Evolutionary conservation across 2,113 vertebrate species (phyloP).

Genomic region (Oxyruncus cristatus): DNA sequence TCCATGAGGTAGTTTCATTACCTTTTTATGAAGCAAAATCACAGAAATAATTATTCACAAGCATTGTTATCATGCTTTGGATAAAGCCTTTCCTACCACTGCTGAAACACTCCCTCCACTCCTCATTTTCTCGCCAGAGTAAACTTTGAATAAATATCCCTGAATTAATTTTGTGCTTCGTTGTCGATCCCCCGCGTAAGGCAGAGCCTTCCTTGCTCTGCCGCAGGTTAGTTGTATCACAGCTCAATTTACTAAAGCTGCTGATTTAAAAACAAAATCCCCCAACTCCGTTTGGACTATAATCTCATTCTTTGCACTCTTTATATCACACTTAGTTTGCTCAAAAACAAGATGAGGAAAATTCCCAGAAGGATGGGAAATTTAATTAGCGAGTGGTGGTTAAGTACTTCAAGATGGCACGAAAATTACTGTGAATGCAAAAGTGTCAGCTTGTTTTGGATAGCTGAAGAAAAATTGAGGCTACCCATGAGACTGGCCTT

Average conservation of each 20-base stretch:
- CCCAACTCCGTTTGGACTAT: background rate
- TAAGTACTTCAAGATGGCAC: slow-evolving; percentile 39
- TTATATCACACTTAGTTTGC: slow-evolving; percentile 2
- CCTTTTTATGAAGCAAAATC: background rate
- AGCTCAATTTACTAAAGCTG: background rate
- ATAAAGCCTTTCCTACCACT: background rate
- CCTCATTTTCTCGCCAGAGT: background rate
- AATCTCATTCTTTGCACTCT: slow-evolving; percentile 8
- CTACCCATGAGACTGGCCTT: background rate
- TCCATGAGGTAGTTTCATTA: background rate
- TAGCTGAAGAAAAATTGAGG: background rate
- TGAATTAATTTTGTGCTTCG: background rate
- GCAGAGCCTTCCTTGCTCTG: background rate
- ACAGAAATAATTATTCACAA: background rate
- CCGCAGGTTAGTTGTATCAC: background rate
- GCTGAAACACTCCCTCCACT: background rate
- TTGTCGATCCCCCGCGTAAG: background rate
- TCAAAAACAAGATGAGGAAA: slow-evolving; percentile 38
- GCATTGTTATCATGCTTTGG: background rate
- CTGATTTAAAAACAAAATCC: slow-evolving; percentile 24
- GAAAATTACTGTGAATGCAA: background rate
- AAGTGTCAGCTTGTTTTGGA: background rate
- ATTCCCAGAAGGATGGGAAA: slow-evolving; percentile 43
- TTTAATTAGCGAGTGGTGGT: slow-evolving; percentile 55
- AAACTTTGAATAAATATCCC: slow-evolving; percentile 11